phyloP scores from a whole-genome alignment of 2,113 vertebrate species.

The Platanista minor region DNA sequence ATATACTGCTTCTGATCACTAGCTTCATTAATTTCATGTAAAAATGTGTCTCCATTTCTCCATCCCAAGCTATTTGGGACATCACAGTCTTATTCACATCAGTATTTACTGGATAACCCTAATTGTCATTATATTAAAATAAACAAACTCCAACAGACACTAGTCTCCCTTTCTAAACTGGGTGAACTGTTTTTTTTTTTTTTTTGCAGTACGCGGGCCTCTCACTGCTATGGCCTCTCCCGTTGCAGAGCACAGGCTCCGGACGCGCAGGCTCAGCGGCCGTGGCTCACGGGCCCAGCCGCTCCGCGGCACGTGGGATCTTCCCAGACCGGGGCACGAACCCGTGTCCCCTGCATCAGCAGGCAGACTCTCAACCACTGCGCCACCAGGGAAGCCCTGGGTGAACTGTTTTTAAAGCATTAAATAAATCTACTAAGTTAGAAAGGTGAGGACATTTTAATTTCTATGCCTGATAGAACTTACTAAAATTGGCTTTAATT shows the following conservation, averaged over 20 bases:
- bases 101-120: background rate
- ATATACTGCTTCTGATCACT: background rate
- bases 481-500: slow-evolving; percentile 10
- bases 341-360: too few species aligned
- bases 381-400: too few species aligned
- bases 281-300: too few species aligned
- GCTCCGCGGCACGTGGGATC: too few species aligned
- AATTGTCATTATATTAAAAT: slow-evolving; percentile 6
- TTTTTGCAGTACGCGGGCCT: too few species aligned
- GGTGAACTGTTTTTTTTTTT: background rate
- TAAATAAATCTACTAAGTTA: background rate
- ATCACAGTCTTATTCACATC: background rate
- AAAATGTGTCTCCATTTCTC: background rate
- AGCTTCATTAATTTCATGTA: background rate
- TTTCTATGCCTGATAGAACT: background rate
- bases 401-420: background rate
- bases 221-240: too few species aligned
- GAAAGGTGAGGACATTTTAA: slow-evolving; percentile 19
- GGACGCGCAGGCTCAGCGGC: too few species aligned
- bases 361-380: too few species aligned
- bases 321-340: too few species aligned
- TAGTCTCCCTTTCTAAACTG: background rate
- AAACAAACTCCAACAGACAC: background rate
- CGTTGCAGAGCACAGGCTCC: too few species aligned
- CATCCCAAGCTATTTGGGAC: background rate